A percentile compares a stretch with the other conserved stretches of the same genome.
Conservation (phyloP, 2,113 vertebrate species). For the Eulemur macaco region DNA sequence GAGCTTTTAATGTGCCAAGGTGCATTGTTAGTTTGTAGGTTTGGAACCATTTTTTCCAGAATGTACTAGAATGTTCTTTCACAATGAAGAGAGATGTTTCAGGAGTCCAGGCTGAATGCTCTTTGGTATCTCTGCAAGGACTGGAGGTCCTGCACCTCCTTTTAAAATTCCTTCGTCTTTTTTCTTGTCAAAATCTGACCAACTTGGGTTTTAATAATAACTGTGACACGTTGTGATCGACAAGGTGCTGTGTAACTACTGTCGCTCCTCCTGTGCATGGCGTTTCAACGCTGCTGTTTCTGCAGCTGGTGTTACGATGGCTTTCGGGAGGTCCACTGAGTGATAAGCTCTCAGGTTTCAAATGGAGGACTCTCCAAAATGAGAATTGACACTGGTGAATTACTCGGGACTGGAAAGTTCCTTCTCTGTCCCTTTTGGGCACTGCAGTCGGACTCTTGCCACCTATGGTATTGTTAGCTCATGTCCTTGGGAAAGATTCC, state of each 20-base stretch:
- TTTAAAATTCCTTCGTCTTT: neutral
- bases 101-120: neutral
- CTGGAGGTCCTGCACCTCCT: neutral
- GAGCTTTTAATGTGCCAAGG: neutral
- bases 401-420: neutral
- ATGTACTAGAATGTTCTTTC: neutral
- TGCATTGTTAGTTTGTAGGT: neutral
- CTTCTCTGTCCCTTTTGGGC: neutral
- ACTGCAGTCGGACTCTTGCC: neutral
- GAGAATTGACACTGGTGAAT: neutral
- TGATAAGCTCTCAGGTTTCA: neutral
- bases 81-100: neutral
- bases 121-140: neutral
- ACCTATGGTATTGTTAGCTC: neutral
- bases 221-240: neutral
- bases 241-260: neutral
- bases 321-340: neutral
- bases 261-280: accelerated
- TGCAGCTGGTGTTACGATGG: neutral
- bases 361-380: neutral
- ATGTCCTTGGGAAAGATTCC: neutral
- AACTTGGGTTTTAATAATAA: neutral
- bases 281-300: neutral
- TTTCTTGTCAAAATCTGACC: neutral
- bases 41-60: neutral